A percentile compares a stretch with the other conserved stretches of the same genome.
These are phyloP conservation scores for Aegithalos caudatus DNA, from an alignment of 2,113 vertebrate species.

Conservation along the genomic window DNA sequence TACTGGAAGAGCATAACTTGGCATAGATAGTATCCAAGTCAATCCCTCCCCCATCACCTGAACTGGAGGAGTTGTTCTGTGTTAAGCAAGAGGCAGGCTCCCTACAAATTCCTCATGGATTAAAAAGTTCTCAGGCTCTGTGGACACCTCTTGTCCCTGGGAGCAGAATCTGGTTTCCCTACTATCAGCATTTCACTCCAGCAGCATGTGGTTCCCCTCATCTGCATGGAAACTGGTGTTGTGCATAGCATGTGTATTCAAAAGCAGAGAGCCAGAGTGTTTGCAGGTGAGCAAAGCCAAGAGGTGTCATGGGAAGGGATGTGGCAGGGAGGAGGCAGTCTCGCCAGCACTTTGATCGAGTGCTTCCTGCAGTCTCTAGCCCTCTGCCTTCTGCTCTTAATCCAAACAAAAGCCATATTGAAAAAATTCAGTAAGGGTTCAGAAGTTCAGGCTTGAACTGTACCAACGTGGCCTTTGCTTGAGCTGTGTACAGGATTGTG, in stretches of 20 bases:
- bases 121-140: neutral
- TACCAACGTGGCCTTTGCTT: neutral
- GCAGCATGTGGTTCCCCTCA: conserved; percentile 43
- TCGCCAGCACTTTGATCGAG: conserved; percentile 60
- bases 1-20: neutral
- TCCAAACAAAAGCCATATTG: conserved; percentile 53
- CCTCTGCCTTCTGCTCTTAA: conserved; percentile 45
- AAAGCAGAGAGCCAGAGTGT: conserved; percentile 4
- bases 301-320: conserved; percentile 47
- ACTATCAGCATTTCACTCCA: neutral
- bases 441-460: conserved; percentile 27
- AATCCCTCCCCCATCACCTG: neutral
- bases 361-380: conserved; percentile 50
- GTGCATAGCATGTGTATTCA: neutral
- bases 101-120: neutral
- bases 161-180: conserved; percentile 32
- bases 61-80: neutral
- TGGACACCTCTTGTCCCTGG: neutral
- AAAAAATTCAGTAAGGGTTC: conserved; percentile 32
- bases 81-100: neutral
- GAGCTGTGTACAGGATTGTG: neutral
- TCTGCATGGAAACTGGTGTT: neutral
- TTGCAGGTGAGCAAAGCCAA: conserved; percentile 60
- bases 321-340: conserved; percentile 41
- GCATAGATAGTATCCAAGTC: neutral